Base-by-base conservation (phyloP, 2,888 invertebrate species). In the Cybosia mesomella region DNA sequence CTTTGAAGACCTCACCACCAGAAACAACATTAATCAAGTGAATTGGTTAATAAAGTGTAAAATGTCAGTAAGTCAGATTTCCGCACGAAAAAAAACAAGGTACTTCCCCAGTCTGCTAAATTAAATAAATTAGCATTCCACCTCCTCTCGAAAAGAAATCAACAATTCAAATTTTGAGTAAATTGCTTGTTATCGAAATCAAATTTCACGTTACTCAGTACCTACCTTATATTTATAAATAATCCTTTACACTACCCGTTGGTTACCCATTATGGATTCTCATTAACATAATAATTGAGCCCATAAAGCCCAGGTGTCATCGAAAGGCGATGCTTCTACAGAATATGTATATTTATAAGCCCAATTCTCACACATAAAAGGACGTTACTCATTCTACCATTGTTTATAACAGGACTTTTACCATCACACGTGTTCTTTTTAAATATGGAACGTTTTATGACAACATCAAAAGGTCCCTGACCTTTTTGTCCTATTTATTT, bases 371-470 rank as follows among this genome's bases (percentile, higher is more conserved):
- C 59, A 63, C 66, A 39, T 59, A 58, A 70, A 58, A 63, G 43
- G 49, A 55, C 36, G 22, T 43, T 58, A 18, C 63, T 66, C 36
- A 66, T 58, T 66, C 71, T 62, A 24, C 74, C 69, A 74, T 79
- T 79, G 72, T 79, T 70, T 74, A 71, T 69, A 71, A 70, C 73
- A 71, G 78, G 71, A 71, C 68, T 67, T 73, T 76, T 71, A 74
- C 58, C 64, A 78, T 67, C 67, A 74, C 81, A 79, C 81, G 79
- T 79, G 74, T 72, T 66, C 71, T 72, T 64, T 67, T 79, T 71
- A 74, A 79, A 81, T 79, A 68, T 74, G 60, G 76, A 81, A 76
- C 55, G 68, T 61, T 59, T 68, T 64, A 81, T 79, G 74, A 81
- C 72, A 74, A 64, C 72, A 73, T 66, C 53, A 58, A 18, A 59